A percentile compares a stretch with the other conserved stretches of the same genome.
phyloP scores from a whole-genome alignment of 2,113 vertebrate species.

The Notiomystis cincta region DNA sequence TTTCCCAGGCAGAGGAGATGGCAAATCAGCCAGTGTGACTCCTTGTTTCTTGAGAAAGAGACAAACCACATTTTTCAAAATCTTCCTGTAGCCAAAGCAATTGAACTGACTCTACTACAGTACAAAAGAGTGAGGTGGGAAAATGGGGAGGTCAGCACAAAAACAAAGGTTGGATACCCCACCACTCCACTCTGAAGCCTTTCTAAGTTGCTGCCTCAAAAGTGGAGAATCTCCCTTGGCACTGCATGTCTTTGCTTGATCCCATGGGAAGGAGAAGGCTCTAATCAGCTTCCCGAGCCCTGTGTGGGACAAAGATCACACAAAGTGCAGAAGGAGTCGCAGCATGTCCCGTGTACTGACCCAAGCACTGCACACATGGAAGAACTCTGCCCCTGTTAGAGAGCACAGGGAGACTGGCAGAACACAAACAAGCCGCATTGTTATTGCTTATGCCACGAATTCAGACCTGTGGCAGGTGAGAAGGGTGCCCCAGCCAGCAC shows the following conservation, averaged over 20 bases:
- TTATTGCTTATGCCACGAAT: background rate
- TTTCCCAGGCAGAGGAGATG: conserved; percentile 35
- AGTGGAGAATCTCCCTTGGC: background rate
- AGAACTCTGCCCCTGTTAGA: background rate
- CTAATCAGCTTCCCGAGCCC: background rate
- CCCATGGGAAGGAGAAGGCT: background rate
- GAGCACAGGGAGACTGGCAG: background rate
- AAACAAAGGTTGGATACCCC: background rate
- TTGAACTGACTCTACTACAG: background rate
- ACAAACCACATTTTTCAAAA: conserved; percentile 39
- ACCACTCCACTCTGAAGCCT: background rate
- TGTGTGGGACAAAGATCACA: background rate
- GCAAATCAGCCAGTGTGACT: conserved; percentile 7
- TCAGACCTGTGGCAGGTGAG: background rate
- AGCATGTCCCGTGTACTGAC: background rate
- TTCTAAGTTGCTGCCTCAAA: background rate
- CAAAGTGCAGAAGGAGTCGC: background rate
- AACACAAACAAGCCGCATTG: background rate
- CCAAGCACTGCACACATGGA: background rate
- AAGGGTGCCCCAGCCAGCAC: background rate
- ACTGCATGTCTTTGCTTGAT: background rate
- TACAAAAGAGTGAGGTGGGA: background rate
- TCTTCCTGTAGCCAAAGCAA: background rate
- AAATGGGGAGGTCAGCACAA: background rate
- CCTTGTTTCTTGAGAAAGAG: conserved; percentile 26